Evolutionary conservation across 2,113 vertebrate genomes (phyloP), one percentile per base, ranked within the genome.

Genomic region (Prionailurus bengalensis): DNA sequence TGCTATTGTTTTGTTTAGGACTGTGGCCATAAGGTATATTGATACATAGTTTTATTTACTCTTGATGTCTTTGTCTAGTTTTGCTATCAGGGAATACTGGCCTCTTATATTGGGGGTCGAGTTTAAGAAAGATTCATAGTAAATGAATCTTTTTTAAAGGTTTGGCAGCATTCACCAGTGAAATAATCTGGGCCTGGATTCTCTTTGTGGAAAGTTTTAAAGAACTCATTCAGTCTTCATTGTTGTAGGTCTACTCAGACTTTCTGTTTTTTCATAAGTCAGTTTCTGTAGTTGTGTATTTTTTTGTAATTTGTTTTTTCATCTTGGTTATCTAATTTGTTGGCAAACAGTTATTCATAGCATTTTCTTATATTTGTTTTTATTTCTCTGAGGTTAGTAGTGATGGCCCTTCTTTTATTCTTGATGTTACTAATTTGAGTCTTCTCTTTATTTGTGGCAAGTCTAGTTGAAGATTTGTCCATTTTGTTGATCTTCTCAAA

Each of bases 401-500:
- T 86, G 71, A 55, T 45, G 48, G n/a, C 51, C 36, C 21, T 21
- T 68, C 36, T 92, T n/a, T 71, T 42, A 70, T 86, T 76, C 27
- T n/a, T 58, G 73, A 45, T 58, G 39, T 87, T 79, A 55, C 6
- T 55, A 13, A 31, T 55, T 48, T 63, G 5, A 89, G 12, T 81
- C 48, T 94, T 70, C 8, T 79, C 29, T 94, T 71, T 91, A 63
- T 25, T 73, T 19, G 61, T 39, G 19, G 33, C 36, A 78, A 58
- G 48, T 58, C 36, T 94, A 45, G 61, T 73, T 89, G 23, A 51
- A 68, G 19, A 51, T 74, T 84, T 63, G 15, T 92, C n/a, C 33
- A 48, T 83, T 92, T 73, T 90, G 19, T 73, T 92, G 29, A 61
- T 61, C 36, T 61, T 83, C 83, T 73, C 88, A 74, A 93, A 84